Evolutionary conservation across 1,140 invertebrate species (phyloP), one percentile per base, ranked within the genome.

Genomic region (Paraescarpia echinospica): DNA sequence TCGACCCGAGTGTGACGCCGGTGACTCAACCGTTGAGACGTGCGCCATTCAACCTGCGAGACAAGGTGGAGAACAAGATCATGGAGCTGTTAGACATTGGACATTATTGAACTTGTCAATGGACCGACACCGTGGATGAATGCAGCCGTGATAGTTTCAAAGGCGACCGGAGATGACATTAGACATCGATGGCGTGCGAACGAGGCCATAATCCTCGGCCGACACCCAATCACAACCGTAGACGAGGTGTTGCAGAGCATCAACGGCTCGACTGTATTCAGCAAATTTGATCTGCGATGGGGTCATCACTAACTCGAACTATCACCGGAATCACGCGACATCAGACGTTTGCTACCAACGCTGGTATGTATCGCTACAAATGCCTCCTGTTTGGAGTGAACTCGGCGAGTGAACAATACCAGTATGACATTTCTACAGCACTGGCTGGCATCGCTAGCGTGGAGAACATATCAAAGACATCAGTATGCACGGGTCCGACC

Each of bases 321-420:
- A 18, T 91, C 41, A 34, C 90, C 91, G 31, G 59, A 92, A 18
- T 91, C 41, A 33, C 90, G 92, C 22, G 59, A 92, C n/a, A 94
- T 94, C 41, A 93, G 27, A 94, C 93, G 12, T 94, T 94, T 18
- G 27, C 48, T 12, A 89, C 91, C 41, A 92, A 59, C 77, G 48
- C 34, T 34, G 91, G 90, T n/a, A 35, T 92, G 22, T 92, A 92
- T 35, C 34, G 59, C 33, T 93, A 93, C 90, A 93, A 93, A 88
- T 31, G 92, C 1, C 35, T 93, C n/a, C 77, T 89, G 34, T 92
- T 93, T 91, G 91, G 92, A 34, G 90, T 92, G 27, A 92, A 77
- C 18, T 93, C 92, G 33, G 92, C 93, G 2, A 35, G 59, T 31
- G 89, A 89, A 31, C 41, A 91, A n/a, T 48, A 91, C 31, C 91